Conservation (phyloP, 1,140 invertebrate genomes). For the Riptortus pedestris region DNA sequence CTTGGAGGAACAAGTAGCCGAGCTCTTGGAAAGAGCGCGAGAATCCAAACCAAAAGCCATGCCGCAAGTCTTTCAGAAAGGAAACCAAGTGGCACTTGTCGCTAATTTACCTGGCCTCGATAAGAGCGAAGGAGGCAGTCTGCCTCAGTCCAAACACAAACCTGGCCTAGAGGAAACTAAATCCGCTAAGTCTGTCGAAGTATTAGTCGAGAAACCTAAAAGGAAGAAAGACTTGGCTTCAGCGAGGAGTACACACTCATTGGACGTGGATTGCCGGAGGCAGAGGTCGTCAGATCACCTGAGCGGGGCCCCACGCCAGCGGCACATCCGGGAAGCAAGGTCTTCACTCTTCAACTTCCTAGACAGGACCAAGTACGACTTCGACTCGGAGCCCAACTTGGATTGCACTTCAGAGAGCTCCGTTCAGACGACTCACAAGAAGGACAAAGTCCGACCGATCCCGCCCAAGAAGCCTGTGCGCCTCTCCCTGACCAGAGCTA, state of each 20-base stretch:
- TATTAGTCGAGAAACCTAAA: conserved; percentile 23
- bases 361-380: conserved; percentile 47
- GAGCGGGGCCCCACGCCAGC: conserved; percentile 27
- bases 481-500: conserved; percentile 66
- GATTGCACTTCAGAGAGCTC: conserved; percentile 32
- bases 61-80: conserved; percentile 53
- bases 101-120: conserved; percentile 41
- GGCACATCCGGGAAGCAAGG: conserved; percentile 35
- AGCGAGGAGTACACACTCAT: conserved; percentile 27
- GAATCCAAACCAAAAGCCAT: conserved; percentile 35
- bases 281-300: conserved; percentile 20
- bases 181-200: conserved; percentile 28
- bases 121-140: conserved; percentile 8
- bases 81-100: conserved; percentile 44
- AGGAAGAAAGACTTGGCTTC: conserved; percentile 23
- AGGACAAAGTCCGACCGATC: conserved; percentile 45
- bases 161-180: conserved; percentile 20
- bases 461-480: conserved; percentile 75
- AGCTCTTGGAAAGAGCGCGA: conserved; percentile 41
- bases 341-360: conserved; percentile 34
- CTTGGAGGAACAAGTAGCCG: conserved; percentile 73
- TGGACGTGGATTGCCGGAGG: conserved; percentile 26
- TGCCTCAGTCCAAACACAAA: neutral
- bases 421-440: conserved; percentile 40
- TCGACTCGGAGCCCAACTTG: conserved; percentile 49